Percentiles rank a stretch among this genome's conserved stretches.
phyloP scores from a whole-genome alignment of 2,888 invertebrate genomes.

The Tyria jacobaeae region DNA sequence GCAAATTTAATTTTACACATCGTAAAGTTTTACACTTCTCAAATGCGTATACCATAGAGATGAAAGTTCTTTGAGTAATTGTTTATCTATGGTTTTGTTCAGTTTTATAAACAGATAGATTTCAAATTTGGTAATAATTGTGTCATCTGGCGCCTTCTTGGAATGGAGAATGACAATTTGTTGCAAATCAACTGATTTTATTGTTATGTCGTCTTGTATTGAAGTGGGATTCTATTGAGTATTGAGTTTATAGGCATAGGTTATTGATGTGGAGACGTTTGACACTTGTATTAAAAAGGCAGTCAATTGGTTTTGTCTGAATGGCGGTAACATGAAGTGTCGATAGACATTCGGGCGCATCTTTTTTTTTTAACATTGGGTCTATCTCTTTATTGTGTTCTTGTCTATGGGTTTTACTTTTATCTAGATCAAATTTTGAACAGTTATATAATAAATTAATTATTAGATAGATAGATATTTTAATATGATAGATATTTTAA shows the following conservation, averaged over 20 bases:
- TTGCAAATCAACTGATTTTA: slow-evolving; percentile 69
- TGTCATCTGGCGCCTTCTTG: slow-evolving; percentile 71
- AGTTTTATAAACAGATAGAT: slow-evolving; percentile 54
- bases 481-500: too few relatives aligned
- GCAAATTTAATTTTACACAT: slow-evolving; percentile 53
- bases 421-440: too few relatives aligned
- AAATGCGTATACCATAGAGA: slow-evolving; percentile 25
- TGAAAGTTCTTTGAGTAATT: background rate
- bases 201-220: slow-evolving; percentile 37
- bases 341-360: slow-evolving; percentile 13
- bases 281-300: slow-evolving; percentile 28
- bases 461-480: too few relatives aligned
- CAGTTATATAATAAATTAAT: too few relatives aligned
- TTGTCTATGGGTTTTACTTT: background rate
- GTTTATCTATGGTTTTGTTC: slow-evolving; percentile 13
- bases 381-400: slow-evolving; percentile 1
- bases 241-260: slow-evolving; percentile 33
- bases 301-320: slow-evolving; percentile 31
- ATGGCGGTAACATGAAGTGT: slow-evolving; percentile 22
- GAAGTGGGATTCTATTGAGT: slow-evolving; percentile 40
- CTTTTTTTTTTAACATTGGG: slow-evolving; percentile 15
- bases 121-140: slow-evolving; percentile 66
- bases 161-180: slow-evolving; percentile 76
- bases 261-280: slow-evolving; percentile 43
- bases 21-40: slow-evolving; percentile 30